A percentile compares a stretch with the other conserved stretches of the same genome.
Evolutionary conservation across 2,113 vertebrate genomes (phyloP).

Genomic region (Ciconia boyciana): DNA sequence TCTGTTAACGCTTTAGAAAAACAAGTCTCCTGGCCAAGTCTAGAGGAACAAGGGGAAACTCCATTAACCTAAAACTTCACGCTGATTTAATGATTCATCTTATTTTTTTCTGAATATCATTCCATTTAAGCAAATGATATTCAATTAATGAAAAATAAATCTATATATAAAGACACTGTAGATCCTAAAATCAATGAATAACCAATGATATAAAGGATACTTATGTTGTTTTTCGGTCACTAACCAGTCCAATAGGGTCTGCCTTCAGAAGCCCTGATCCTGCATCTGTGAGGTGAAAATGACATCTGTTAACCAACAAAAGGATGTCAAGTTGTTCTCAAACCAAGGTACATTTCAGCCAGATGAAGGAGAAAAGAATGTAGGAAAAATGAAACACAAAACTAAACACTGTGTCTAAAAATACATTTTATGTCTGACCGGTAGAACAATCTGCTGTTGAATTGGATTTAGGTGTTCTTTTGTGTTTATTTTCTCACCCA

Average conservation of each 20-base stretch:
- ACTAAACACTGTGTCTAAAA: neutral
- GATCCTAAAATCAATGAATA: neutral
- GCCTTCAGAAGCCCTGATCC: neutral
- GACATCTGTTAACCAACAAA: neutral
- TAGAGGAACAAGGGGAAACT: neutral
- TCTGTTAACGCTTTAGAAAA: neutral
- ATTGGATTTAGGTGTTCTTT: neutral
- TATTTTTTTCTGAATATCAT: neutral
- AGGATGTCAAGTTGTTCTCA: neutral
- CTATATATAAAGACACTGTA: neutral
- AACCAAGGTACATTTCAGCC: neutral
- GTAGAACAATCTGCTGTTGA: neutral
- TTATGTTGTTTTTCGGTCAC: fast-evolving
- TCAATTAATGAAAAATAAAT: neutral
- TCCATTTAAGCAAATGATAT: neutral
- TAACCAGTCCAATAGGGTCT: neutral
- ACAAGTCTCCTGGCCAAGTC: neutral
- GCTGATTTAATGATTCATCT: neutral
- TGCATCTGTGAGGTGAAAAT: neutral
- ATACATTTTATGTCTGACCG: neutral
- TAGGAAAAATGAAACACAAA: neutral
- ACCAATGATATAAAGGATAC: neutral
- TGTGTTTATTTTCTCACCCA: neutral
- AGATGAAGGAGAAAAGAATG: neutral
- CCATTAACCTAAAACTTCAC: neutral